Base-by-base conservation (phyloP, 2,113 vertebrate species). In the Embiotoca jacksoni region DNA sequence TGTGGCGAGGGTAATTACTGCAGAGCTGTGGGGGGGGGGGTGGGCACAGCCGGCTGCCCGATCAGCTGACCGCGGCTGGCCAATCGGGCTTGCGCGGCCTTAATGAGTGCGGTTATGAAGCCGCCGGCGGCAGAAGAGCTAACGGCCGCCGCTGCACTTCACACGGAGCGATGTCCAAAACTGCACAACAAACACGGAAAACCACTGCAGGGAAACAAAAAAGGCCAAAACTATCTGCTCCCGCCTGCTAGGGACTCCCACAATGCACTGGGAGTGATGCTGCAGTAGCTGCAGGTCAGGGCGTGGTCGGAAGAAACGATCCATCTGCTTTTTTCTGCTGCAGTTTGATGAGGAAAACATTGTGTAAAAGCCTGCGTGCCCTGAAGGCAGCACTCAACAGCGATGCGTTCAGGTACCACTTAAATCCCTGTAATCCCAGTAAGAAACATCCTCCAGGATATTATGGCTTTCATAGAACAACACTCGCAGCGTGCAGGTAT, bases 391-490 rank as follows among this genome's bases (percentile, higher is more conserved):
- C 82, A 85, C 79, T 84, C 71, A 72, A 66, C 56, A 39, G 6
- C 5, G 73, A 49, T 81, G 60, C 54, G 0, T 88, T 69, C 71
- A 84, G 79, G 86, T 66, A 61, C 66, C 75, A 78, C 78, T 78
- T 74, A 68, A 60, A 60, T 65, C 59, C 50, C 54, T 55, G 70
- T 54, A 32, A 81, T 64, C 53, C 31, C 50, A 44, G 31, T 9
- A 6, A 68, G 59, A 68, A 73, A 36, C 49, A 47, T 23, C n/a
- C 84, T 73, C 4, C 50, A 32, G 84, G 71, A 68, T 8, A 33
- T 75, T 31, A 4, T 41, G 36, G 60, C 75, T 36, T 68, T 72
- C 46, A 60, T 1, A 59, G 63, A 69, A 63, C 80, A n/a, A 23
- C 23, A 23, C 23, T 23, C 23, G 23, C 23, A 23, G 23, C 23